Evolutionary conservation across 2,113 vertebrate genomes (phyloP), one percentile per base, ranked within the genome.

Genomic region (Hepsetus odoe): DNA sequence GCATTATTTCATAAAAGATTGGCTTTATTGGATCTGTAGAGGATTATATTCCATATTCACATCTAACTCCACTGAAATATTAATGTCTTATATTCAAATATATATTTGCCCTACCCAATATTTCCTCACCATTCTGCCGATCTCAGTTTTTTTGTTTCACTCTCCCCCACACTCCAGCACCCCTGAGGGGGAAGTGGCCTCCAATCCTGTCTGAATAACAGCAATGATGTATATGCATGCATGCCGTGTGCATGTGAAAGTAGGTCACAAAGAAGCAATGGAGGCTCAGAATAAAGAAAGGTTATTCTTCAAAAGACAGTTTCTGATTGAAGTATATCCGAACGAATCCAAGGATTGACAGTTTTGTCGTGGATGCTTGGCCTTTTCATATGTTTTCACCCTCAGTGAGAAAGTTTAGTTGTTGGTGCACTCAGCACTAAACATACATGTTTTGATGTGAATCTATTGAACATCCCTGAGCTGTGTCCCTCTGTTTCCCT

Each of bases 241-340:
- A 73, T 32, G 55, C 65, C 59, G 69, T 61, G 56, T 8, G 30
- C 68, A 46, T 72, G 46, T 22, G 55, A 85, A 91, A 83, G 67
- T 84, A 80, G 84, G 85, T 84, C 83, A 83, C 77, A 81, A 82
- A 80, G 53, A 74, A 79, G 76, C 72, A 58, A 26, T 64, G 12
- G 62, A 62, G 71, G 10, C 56, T 81, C 35, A 65, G 81, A 40
- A 64, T 58, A 66, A 55, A 66, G 2, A 49, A 22, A 35, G 62
- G 61, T 12, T 51, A 64, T 71, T 53, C 14, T 24, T n/a, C 40
- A 64, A 44, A 49, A 30, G 16, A 26, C 24, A 46, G 13, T 20
- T 64, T 33, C 40, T 30, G n/a, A 46, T 68, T 12, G 49, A 13
- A 20, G 7, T 26, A 32, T 49, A 16, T 44, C 18, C 32, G 49